Conservation (phyloP, 2,888 invertebrate genomes). For the Parnassius orleans region DNA sequence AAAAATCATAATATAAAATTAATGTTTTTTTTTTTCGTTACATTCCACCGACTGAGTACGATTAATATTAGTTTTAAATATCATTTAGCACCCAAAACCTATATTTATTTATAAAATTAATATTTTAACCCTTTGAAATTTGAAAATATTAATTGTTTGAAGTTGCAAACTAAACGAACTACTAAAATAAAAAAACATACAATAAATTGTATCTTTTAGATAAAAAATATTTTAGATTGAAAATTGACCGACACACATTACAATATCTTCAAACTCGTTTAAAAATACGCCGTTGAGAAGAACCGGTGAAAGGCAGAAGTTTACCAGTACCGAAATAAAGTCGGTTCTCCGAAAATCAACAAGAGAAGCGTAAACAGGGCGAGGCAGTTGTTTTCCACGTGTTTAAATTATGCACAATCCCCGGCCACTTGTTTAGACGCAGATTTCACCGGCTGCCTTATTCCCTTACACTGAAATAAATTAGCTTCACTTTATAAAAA, state of each 20-base stretch:
- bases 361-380: slow-evolving; percentile 55
- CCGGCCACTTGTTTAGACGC: slow-evolving; percentile 56
- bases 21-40: no score
- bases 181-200: no score
- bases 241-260: slow-evolving; percentile 42
- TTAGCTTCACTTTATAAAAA: slow-evolving; percentile 28
- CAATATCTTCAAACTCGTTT: slow-evolving; percentile 40
- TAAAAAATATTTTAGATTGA: slow-evolving; percentile 19
- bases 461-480: slow-evolving; percentile 34
- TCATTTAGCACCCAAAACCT: no score
- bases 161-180: no score
- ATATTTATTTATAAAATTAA: no score
- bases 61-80: no score
- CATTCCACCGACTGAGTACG: no score
- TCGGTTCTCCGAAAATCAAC: slow-evolving; percentile 62
- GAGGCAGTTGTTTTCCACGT: slow-evolving; percentile 53
- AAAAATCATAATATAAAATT: no score
- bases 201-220: no score
- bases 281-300: slow-evolving; percentile 34
- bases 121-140: no score
- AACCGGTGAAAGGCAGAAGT: slow-evolving; percentile 33
- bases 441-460: slow-evolving; percentile 58
- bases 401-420: slow-evolving; percentile 64
- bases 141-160: no score
- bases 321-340: slow-evolving; percentile 41